Evolutionary conservation across 2,113 vertebrate genomes (phyloP), one percentile per base, ranked within the genome.

Genomic region (Microcebus lehilahytsara): DNA sequence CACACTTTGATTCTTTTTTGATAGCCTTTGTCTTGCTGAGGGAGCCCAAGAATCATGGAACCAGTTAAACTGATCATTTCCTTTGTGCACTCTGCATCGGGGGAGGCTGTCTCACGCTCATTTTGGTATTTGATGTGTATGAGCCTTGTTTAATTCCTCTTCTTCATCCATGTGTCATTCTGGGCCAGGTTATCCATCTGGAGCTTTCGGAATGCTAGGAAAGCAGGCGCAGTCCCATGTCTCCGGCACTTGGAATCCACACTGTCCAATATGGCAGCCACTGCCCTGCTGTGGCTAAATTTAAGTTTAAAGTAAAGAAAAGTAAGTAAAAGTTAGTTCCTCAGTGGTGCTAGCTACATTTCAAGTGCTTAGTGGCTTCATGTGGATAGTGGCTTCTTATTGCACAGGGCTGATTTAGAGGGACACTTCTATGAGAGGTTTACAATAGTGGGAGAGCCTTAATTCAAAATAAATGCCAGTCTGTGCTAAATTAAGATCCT

Each of bases 391-490:
- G 30, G 9, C 66, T 95, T 96, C 37, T 90, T 90, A 95, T 9
- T 71, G n/a, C 32, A 58, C 46, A 74, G 17, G 49, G 17, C 20
- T 93, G 34, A 93, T 71, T 93, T 93, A 53, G 11, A 53, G 89
- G 8, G n/a, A 62, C n/a, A 60, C 51, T 53, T 8, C 23, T 25
- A 34, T 62, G 8, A 93, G 12, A 86, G 17, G 14, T 80, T 97
- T 84, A 93, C 81, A 56, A 74, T 84, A 56, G 56, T 60, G 83
- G 56, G n/a, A 58, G 4, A 95, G 27, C 0, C 13, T 12, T 87
- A 84, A 92, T 93, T 92, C 56, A 97, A 85, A 80, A 81, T 72
- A 81, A 94, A 87, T 75, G n/a, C 20, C 60, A 72, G 20, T 69
- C 46, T 49, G 17, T 72, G 32, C 93, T 53, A 92, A 92, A 66